Evolutionary conservation across 2,888 invertebrate species (phyloP), one percentile per base, ranked within the genome.

Genomic region (Lithosia quadra): DNA sequence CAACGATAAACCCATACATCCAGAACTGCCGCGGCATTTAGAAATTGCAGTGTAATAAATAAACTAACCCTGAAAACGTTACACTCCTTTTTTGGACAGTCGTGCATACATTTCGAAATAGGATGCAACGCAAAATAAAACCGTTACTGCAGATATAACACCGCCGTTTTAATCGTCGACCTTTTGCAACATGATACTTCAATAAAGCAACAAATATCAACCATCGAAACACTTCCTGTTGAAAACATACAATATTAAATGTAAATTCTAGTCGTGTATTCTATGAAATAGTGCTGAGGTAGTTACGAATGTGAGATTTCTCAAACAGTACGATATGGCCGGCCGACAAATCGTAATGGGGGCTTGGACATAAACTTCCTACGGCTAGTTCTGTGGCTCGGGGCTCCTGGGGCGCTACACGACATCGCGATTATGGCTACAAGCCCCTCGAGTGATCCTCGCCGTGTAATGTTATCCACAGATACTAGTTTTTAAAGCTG

Each of bases 341-440:
- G 80, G 83, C 88, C 89, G 91, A 91, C 91, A 91, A 91, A 92
- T 92, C 81, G 89, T 87, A 86, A 84, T 84, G 79, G 85, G 68
- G 72, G 72, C 76, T 74, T 69, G 73, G 77, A 81, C 84, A 86
- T 88, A 88, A 88, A 86, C 83, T n/a, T n/a, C n/a, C n/a, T 86
- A 88, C 84, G 75, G 82, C 80, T 77, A 49, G 63, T 59, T 59
- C 83, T 86, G 87, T 84, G 73, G 84, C 86, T 76, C 83, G 87
- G 75, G 83, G 88, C 90, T 89, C 91, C 91, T 77, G 90, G 84
- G 87, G 91, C 85, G 89, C 85, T 77, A 90, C 91, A 91, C 88
- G 90, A 91, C 89, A 87, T 79, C 86, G 77, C 86, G 89, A 90
- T 90, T 90, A 90, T 84, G 68, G 85, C 79, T 84, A 88, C 86